Base-by-base conservation (phyloP, 2,888 invertebrate genomes). In the Heteropelma amictum region DNA sequence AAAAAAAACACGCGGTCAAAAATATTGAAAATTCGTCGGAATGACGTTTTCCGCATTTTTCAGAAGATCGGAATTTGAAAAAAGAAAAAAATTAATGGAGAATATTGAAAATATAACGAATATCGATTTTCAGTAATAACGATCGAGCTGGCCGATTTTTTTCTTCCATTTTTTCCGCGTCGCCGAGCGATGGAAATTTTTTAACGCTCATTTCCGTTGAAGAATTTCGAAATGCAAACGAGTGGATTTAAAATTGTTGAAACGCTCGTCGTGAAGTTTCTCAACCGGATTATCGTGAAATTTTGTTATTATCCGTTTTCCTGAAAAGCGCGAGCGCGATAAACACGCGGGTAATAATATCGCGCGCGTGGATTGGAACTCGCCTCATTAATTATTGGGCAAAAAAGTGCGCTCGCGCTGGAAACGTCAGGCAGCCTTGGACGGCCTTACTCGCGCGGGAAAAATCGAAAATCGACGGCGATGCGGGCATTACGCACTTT, bases 261-360 rank as follows among this genome's bases (percentile, higher is more conserved):
- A 26, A 26, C 6, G 7, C 14, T 10, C 12, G n/a, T 6, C 19
- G 12, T n/a, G n/a, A n/a, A 12, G 12, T 49, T 26, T 14, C 12
- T 23, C 74, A 35, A 64, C 56, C 51, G 49, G 38, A 7, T 33
- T 30, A 47, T 49, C 33, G 26, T 51, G 23, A 42, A 30, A 40
- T 23, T 53, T 61, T 56, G 4, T 51, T 47, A 19, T 64, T 28
- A 53, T n/a, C 38, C 14, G 7, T 28, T 23, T 35, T 10, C 8
- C n/a, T n/a, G 33, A 5, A 61, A 35, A 33, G n/a, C 1, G n/a
- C 1, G 12, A n/a, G 45, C 6, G 30, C 14, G 4, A 49, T 49
- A 26, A 23, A 12, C 7, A 26, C 8, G 1, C n/a, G 1, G 3
- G 4, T 0, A 26, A 1, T 30, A 17, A 12, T 23, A 42, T 53